Evolutionary conservation across 2,113 vertebrate species (phyloP).

Genomic region (Petromus typicus): DNA sequence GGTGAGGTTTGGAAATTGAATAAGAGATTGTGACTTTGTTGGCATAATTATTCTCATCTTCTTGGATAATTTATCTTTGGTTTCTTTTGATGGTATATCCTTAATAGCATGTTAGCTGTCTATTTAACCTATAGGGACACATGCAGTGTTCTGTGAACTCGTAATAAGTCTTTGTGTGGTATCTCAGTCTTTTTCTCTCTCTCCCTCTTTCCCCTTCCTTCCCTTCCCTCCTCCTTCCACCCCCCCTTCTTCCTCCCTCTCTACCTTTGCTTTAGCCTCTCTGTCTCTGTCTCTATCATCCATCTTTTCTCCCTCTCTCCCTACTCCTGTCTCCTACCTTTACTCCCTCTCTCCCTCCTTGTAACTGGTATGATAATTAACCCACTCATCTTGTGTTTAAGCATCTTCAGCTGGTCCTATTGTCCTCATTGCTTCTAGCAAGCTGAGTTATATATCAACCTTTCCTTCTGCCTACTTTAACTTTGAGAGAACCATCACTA

Average conservation of each 20-base stretch:
- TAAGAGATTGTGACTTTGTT: neutral
- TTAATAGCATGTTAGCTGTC: neutral
- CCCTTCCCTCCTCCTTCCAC: no score
- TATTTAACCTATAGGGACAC: neutral
- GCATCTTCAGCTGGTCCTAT: neutral
- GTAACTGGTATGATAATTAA: neutral
- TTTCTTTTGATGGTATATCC: constrained; percentile 32
- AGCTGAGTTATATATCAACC: neutral
- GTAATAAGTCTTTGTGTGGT: neutral
- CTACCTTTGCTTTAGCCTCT: neutral
- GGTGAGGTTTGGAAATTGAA: constrained; percentile 6
- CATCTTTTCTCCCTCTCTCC: neutral
- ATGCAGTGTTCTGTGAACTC: neutral
- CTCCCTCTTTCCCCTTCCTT: neutral
- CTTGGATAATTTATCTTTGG: neutral
- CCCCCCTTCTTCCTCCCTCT: neutral
- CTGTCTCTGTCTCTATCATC: neutral
- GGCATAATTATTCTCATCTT: neutral
- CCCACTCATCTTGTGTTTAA: neutral
- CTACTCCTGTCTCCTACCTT: neutral
- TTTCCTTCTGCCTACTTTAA: neutral
- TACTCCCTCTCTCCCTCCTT: neutral
- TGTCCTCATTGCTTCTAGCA: neutral
- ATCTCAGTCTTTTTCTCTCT: neutral
- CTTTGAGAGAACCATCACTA: neutral